phyloP scores from a whole-genome alignment of 2,113 vertebrate genomes.

The Alosa alosa region DNA sequence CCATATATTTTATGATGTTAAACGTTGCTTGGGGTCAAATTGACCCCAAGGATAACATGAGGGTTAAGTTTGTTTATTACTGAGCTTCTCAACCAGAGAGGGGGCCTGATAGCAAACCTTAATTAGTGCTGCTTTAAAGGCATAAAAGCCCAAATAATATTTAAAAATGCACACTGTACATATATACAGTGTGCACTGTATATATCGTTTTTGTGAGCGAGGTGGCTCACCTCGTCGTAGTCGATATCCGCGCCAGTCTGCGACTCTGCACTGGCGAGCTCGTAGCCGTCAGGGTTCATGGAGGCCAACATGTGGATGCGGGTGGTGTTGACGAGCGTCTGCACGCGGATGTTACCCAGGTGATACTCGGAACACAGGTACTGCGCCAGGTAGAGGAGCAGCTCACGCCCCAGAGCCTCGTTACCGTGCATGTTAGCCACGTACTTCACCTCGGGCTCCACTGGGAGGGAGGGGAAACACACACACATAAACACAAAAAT shows the following conservation, averaged over 20 bases:
- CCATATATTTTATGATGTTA: too few species aligned
- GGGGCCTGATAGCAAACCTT: too few species aligned
- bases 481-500: neutral
- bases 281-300: constrained; percentile 94
- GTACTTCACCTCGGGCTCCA: constrained; percentile 90
- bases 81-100: too few species aligned
- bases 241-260: constrained; percentile 47
- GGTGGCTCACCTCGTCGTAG: constrained; percentile 57
- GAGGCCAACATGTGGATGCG: constrained; percentile 91
- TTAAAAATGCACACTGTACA: too few species aligned
- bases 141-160: too few species aligned
- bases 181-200: too few species aligned
- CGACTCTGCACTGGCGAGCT: constrained; percentile 79
- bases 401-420: constrained; percentile 84
- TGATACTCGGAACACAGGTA: constrained; percentile 89
- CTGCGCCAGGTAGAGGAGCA: constrained; percentile 87
- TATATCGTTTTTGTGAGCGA: too few species aligned
- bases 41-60: too few species aligned
- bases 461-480: constrained; percentile 55
- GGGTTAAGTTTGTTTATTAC: too few species aligned
- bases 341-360: constrained; percentile 79
- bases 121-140: too few species aligned
- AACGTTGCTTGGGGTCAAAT: too few species aligned
- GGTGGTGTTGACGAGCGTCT: constrained; percentile 84
- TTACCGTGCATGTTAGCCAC: constrained; percentile 94